Conservation (phyloP, 2,888 invertebrate genomes). For the Glomeris marginata region DNA sequence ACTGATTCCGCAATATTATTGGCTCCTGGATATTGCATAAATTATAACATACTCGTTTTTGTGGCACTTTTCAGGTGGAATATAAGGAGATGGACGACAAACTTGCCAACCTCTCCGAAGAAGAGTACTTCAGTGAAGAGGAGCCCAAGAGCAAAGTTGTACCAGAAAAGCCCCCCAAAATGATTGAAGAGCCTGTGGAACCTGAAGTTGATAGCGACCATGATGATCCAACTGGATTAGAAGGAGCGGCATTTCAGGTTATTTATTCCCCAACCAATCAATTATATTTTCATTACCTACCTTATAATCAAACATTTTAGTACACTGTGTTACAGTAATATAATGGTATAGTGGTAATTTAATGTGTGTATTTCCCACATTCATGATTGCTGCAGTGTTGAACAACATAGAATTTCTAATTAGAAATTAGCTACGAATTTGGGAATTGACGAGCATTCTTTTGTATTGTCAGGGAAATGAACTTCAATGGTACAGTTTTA, state of each 20-base stretch:
- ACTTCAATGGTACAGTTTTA: not conserved
- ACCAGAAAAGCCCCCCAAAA: constrained; percentile 17
- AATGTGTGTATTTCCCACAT: too few relatives aligned
- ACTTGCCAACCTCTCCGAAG: constrained; percentile 27
- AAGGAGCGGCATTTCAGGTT: constrained; percentile 77
- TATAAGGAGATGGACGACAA: constrained; percentile 29
- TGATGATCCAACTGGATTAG: constrained; percentile 48
- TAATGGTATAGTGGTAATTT: too few relatives aligned
- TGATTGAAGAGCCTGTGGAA: constrained; percentile 20
- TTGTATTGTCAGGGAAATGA: not conserved
- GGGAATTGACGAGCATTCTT: too few relatives aligned
- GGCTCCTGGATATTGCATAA: too few relatives aligned
- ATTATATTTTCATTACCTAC: not conserved
- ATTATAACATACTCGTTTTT: not conserved
- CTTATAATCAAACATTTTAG: too few relatives aligned
- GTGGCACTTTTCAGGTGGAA: constrained; percentile 27
- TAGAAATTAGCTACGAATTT: too few relatives aligned
- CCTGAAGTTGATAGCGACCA: constrained; percentile 37
- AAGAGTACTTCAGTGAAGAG: constrained; percentile 26
- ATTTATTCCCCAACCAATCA: not conserved
- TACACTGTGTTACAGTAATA: too few relatives aligned
- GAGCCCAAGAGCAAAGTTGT: constrained; percentile 13
- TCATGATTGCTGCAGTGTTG: too few relatives aligned
- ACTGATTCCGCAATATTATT: too few relatives aligned
- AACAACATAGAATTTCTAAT: too few relatives aligned